Conservation (phyloP, 2,113 vertebrate genomes). For the Jacana jacana region DNA sequence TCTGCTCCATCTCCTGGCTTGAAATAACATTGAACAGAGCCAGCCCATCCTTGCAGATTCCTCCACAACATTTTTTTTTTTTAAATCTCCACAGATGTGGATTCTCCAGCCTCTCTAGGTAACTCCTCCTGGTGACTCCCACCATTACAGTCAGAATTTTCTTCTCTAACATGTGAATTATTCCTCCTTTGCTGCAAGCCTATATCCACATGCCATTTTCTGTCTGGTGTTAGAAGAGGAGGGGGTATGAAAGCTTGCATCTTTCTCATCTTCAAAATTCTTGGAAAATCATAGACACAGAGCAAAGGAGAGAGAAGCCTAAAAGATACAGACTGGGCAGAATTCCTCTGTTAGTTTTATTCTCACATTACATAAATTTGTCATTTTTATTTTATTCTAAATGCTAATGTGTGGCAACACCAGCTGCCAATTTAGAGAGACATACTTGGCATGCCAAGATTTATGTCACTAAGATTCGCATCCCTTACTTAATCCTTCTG, state of each 20-base stretch:
- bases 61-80: neutral
- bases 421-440: conserved; percentile 47
- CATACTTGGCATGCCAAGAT: conserved; percentile 30
- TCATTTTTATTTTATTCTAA: conserved; percentile 53
- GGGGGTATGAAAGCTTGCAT: neutral
- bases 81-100: neutral
- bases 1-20: neutral
- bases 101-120: neutral
- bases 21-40: neutral
- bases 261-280: neutral
- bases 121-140: neutral
- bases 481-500: conserved; percentile 38
- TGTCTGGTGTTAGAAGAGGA: neutral
- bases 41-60: neutral
- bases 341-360: conserved; percentile 18
- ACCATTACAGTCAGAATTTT: neutral
- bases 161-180: neutral
- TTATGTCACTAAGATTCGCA: neutral
- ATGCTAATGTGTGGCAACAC: conserved; percentile 60
- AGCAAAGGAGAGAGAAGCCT: neutral
- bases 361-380: conserved; percentile 40
- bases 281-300: neutral
- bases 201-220: neutral
- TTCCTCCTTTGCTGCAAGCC: neutral
- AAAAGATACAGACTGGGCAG: neutral